These are phyloP conservation scores for Ambastaia sidthimunki DNA, from an alignment of 2,797 vertebrate species.

Conservation along the genomic window DNA sequence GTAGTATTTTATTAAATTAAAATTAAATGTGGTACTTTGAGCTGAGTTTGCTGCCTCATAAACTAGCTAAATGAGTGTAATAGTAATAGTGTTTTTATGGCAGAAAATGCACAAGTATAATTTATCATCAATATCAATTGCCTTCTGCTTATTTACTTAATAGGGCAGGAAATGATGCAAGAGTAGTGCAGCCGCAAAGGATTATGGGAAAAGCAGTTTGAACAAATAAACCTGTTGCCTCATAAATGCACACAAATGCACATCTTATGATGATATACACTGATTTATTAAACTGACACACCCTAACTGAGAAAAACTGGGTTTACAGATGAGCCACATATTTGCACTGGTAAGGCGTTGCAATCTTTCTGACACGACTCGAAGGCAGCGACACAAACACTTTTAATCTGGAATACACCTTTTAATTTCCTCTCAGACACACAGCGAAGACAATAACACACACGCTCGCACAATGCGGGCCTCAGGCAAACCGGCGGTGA, in stretches of 20 bases:
- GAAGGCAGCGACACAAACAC: slow-evolving; percentile 15
- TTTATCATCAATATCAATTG: no score
- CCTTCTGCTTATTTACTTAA: not conserved
- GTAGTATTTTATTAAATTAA: no score
- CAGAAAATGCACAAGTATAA: not conserved
- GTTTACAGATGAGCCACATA: not conserved
- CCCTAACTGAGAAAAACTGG: not conserved
- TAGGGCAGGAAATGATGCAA: no score
- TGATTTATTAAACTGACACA: not conserved
- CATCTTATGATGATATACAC: no score
- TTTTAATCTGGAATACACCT: slow-evolving; percentile 26
- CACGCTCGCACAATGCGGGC: slow-evolving; percentile 54
- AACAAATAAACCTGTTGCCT: no score
- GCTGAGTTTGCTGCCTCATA: not conserved
- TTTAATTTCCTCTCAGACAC: slow-evolving; percentile 43
- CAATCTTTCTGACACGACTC: not conserved
- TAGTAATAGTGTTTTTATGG: not conserved
- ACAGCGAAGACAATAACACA: slow-evolving; percentile 37
- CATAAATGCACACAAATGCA: no score
- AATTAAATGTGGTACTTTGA: no score
- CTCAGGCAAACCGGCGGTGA: slow-evolving; percentile 57
- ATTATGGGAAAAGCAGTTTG: no score
- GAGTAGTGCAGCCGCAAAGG: no score
- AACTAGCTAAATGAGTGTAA: not conserved
- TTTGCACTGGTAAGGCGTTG: not conserved